Evolutionary conservation across 2,797 vertebrate species (phyloP).

Genomic region (Aldrovandia affinis): DNA sequence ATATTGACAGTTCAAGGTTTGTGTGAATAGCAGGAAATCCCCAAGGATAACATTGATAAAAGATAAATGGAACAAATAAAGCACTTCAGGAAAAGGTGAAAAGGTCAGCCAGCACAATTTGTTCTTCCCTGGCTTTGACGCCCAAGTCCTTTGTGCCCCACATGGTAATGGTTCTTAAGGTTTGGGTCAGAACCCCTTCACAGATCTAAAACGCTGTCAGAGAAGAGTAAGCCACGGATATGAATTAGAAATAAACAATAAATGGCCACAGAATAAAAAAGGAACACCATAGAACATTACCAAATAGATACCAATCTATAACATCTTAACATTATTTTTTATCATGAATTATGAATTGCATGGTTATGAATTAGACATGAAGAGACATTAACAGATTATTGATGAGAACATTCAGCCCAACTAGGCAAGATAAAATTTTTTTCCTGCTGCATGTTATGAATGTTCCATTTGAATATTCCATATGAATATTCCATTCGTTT

Average conservation of each 20-base stretch:
- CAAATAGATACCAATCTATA: background rate
- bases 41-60: conserved; percentile 47
- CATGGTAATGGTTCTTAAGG: background rate
- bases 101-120: conserved; percentile 4
- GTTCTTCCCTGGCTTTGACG: background rate
- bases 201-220: background rate
- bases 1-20: conserved; percentile 44
- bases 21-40: conserved; percentile 36
- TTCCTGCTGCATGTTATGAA: background rate
- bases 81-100: conserved; percentile 49
- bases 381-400: no score
- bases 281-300: background rate
- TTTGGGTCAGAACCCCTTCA: conserved; percentile 4
- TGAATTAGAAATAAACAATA: background rate
- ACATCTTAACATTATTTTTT: background rate
- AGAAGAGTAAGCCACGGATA: background rate
- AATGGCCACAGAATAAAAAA: background rate
- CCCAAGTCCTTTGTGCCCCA: background rate
- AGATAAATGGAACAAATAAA: conserved; percentile 53
- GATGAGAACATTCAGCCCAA: no score
- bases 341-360: background rate
- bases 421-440: no score
- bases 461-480: background rate
- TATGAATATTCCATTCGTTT: no score
- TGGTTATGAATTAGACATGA: background rate